Percentiles rank a stretch among this genome's conserved stretches.
Conservation (phyloP, 2,113 vertebrate genomes). For the Thalassoma bifasciatum region DNA sequence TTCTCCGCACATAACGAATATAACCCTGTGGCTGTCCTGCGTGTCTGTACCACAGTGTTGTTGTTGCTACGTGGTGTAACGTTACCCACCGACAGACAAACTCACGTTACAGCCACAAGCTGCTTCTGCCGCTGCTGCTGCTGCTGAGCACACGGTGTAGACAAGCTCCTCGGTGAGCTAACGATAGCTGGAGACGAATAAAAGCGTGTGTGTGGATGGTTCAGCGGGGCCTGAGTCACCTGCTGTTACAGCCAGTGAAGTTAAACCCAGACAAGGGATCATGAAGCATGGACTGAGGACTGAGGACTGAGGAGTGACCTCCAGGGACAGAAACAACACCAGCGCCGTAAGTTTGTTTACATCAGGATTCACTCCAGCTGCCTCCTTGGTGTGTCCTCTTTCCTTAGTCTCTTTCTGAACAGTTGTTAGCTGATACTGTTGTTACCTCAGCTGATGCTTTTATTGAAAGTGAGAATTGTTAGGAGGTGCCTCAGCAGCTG, state of each 20-base stretch:
- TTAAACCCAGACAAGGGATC: constrained; percentile 5
- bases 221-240: not conserved
- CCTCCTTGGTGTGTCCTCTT: not conserved
- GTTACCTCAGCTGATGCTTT: not conserved
- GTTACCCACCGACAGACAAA: constrained; percentile 5
- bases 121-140: no score
- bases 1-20: not conserved
- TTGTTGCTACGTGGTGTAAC: not conserved
- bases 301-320: not conserved
- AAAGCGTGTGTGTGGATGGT: constrained; percentile 2
- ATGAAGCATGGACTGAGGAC: not conserved
- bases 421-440: no score
- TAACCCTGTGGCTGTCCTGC: not conserved
- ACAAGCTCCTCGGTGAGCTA: constrained; percentile 37
- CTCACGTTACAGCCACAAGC: not conserved
- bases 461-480: not conserved
- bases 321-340: not conserved
- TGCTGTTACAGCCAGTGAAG: not conserved
- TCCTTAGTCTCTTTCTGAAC: no score
- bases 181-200: constrained; percentile 31
- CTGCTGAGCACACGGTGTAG: constrained; percentile 33
- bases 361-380: not conserved
- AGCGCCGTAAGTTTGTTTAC: constrained; percentile 60
- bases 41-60: not conserved
- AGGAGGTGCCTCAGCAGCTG: no score